Evolutionary conservation across 2,797 vertebrate species (phyloP), one percentile per base, ranked within the genome.

Genomic region (Enteromius fasciolatus): DNA sequence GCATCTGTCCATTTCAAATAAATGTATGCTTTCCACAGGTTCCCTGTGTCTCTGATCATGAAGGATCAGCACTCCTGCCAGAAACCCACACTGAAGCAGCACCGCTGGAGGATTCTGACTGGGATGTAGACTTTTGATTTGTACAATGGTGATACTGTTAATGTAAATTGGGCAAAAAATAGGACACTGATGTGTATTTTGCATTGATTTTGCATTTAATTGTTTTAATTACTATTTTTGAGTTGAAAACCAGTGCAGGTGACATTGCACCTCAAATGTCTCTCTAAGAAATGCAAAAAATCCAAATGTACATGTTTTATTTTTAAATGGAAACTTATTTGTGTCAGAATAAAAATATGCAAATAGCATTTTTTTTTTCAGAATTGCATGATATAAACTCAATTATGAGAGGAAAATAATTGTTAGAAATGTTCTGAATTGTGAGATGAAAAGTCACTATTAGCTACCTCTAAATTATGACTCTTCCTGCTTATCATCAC

Each of bases 101-200:
- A 28, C 77, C 83, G 1, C 89, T 92, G 28, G 87, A 88, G 59
- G 82, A 89, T 39, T 88, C 92, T 5, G 87, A 87, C 85, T 95
- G 94, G 94, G 93, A 94, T 82, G 80, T 81, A 14, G 93, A 94
- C 79, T 95, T 95, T 88, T 95, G 89, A 94, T 20, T 48, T 39
- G 9, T 73, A 6, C 5, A 4, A 28, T 39, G 20, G 41, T 64
- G 36, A 74, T 46, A 39, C 31, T 28, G 14, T 52, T 18, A 3
- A 66, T 50, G 31, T 48, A 25, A 63, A 72, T 2, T 78, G 57
- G 50, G 76, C 41, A 11, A 54, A 52, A n/a, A 59, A 76, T 20
- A 41, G 59, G 5, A 41, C 5, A 61, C 50, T 17, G 15, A 7
- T 73, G 61, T 46, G 36, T 20, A 73, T 64, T n/a, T 23, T 39